phyloP scores from a whole-genome alignment of 2,113 vertebrate species.

The Empidonax alnorum region DNA sequence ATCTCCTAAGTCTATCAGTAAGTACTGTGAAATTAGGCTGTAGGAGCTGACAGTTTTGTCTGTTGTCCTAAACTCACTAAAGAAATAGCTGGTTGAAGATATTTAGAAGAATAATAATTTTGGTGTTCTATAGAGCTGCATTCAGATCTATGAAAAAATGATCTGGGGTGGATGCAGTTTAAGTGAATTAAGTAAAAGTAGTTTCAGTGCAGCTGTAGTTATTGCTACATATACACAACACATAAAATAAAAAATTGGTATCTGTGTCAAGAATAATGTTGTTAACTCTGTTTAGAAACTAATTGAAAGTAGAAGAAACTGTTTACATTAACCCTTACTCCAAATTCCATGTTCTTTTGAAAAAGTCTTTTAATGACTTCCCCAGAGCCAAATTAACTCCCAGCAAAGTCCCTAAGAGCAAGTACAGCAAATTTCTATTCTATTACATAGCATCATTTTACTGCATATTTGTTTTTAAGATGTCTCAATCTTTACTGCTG shows the following conservation, averaged over 20 bases:
- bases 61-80: not conserved
- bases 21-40: not conserved
- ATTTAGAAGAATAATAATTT: not conserved
- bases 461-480: not conserved
- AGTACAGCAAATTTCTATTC: not conserved
- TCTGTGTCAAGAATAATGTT: not conserved
- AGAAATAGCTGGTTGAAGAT: not conserved
- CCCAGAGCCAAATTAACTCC: not conserved
- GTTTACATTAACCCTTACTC: not conserved
- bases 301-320: not conserved
- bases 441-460: not conserved
- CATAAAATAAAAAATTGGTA: not conserved
- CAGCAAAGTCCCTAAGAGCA: not conserved
- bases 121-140: not conserved
- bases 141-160: not conserved
- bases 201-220: not conserved
- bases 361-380: constrained; percentile 18
- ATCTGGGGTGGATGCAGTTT: not conserved
- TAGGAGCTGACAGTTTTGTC: not conserved
- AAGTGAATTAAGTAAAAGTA: not conserved
- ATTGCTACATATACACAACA: not conserved
- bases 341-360: not conserved
- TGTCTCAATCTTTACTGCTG: not conserved
- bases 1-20: not conserved
- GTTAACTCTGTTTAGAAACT: not conserved